A percentile compares a stretch with the other conserved stretches of the same genome.
Conservation (phyloP, 2,888 invertebrate species). For the Eupsilia transversa region DNA sequence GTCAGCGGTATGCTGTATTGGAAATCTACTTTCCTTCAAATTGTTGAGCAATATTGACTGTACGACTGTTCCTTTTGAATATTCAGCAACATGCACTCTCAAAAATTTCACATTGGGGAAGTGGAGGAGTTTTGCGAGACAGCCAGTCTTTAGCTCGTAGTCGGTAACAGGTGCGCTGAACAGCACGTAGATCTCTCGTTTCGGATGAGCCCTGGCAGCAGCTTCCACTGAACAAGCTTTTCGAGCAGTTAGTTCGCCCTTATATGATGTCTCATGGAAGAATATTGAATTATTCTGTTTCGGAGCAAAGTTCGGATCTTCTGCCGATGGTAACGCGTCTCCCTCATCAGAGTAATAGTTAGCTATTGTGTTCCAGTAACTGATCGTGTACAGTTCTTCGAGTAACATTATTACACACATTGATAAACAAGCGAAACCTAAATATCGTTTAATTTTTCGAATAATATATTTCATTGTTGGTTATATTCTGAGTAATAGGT, state of each 20-base stretch:
- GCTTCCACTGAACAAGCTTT: slow-evolving; percentile 93
- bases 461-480: slow-evolving; percentile 24
- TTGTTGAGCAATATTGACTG: slow-evolving; percentile 36
- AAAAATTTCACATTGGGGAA: slow-evolving; percentile 52
- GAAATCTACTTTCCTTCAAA: slow-evolving; percentile 36
- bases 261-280: slow-evolving; percentile 92
- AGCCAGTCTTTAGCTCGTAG: slow-evolving; percentile 16
- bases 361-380: slow-evolving; percentile 12
- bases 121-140: slow-evolving; percentile 34
- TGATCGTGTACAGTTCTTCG: slow-evolving; percentile 1
- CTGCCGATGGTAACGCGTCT: slow-evolving; percentile 67
- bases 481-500: neutral
- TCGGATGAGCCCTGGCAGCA: slow-evolving; percentile 91
- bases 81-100: slow-evolving; percentile 71
- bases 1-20: slow-evolving; percentile 90
- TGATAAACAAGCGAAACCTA: slow-evolving; percentile 29
- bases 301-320: slow-evolving; percentile 63
- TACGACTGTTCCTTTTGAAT: slow-evolving; percentile 65
- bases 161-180: slow-evolving; percentile 70
- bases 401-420: slow-evolving; percentile 14
- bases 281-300: slow-evolving; percentile 86
- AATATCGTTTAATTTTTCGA: slow-evolving; percentile 25
- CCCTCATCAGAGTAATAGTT: slow-evolving; percentile 34
- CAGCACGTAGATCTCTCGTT: slow-evolving; percentile 89
- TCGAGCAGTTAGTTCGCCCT: slow-evolving; percentile 87